Evolutionary conservation across 2,888 invertebrate species (phyloP).

Genomic region (Uropetala carovei): DNA sequence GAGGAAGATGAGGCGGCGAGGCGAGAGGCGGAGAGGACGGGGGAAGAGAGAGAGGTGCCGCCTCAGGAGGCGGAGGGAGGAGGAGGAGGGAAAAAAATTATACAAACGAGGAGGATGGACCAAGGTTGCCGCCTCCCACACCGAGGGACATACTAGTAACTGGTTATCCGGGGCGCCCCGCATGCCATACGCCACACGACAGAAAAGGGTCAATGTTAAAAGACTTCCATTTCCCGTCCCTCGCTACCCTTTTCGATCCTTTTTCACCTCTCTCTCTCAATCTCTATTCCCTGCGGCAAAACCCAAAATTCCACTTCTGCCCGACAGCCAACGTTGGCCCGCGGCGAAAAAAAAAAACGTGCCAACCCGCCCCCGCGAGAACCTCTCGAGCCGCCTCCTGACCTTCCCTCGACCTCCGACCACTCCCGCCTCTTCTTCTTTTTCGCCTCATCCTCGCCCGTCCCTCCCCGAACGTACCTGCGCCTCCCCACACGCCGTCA

Average conservation of each 20-base stretch:
- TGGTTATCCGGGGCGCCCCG: constrained; percentile 55
- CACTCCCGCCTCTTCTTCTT: neutral
- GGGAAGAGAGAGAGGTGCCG: neutral
- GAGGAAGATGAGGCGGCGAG: neutral
- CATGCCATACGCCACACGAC: neutral
- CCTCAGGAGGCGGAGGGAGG: neutral
- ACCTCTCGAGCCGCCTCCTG: neutral
- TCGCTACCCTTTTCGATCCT: neutral
- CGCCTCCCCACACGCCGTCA: constrained; percentile 11
- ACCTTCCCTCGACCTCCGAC: constrained; percentile 47
- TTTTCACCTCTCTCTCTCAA: neutral
- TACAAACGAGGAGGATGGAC: constrained; percentile 39
- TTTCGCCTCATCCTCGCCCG: neutral
- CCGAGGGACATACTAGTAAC: constrained; percentile 41
- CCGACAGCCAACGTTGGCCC: neutral
- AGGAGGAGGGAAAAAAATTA: neutral
- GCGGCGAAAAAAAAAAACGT: constrained; percentile 7
- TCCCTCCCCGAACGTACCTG: neutral
- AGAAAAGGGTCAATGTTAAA: constrained; percentile 47
- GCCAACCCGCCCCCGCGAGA: constrained; percentile 1
- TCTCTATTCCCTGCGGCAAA: neutral
- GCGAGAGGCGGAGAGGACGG: constrained; percentile 20
- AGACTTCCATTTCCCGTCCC: neutral
- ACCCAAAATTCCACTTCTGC: constrained; percentile 36
- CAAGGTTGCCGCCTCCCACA: constrained; percentile 53